Conservation (phyloP, 2,113 vertebrate genomes). For the Zootoca vivipara region DNA sequence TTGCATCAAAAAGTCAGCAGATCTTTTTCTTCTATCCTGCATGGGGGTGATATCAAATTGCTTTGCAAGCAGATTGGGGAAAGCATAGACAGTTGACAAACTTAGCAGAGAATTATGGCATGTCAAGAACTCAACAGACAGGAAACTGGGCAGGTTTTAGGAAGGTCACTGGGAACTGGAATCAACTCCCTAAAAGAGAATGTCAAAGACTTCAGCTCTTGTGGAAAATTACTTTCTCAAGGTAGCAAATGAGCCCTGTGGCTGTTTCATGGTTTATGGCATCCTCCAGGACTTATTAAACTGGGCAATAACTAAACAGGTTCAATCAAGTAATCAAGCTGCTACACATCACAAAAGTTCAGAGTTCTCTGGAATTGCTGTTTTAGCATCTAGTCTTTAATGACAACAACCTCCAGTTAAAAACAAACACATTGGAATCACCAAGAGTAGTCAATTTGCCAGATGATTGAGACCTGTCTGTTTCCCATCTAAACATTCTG, state of each 20-base stretch:
- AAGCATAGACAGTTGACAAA: not conserved
- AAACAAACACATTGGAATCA: slow-evolving; percentile 18
- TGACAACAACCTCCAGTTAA: not conserved
- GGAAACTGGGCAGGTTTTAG: not conserved
- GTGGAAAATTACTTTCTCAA: slow-evolving; percentile 18
- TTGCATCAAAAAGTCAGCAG: too few species aligned
- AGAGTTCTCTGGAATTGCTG: slow-evolving; percentile 35
- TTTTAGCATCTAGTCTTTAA: slow-evolving; percentile 31
- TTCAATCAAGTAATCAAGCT: slow-evolving; percentile 2
- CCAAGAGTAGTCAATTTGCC: not conserved
- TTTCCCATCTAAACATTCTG: slow-evolving; percentile 21
- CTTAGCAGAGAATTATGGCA: not conserved
- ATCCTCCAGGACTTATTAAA: not conserved
- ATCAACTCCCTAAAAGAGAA: not conserved
- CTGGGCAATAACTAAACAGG: slow-evolving; percentile 52
- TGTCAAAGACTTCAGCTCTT: not conserved
- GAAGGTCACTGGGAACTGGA: not conserved
- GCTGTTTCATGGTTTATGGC: slow-evolving; percentile 26
- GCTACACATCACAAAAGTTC: slow-evolving; percentile 38
- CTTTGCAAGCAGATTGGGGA: not conserved
- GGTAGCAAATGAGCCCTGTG: slow-evolving; percentile 19
- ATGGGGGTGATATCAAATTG: not conserved
- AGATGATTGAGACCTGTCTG: not conserved
- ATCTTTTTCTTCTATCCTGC: too few species aligned
- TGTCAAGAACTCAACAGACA: not conserved